Base-by-base conservation (phyloP, 2,797 vertebrate genomes). In the Chelon labrosus region DNA sequence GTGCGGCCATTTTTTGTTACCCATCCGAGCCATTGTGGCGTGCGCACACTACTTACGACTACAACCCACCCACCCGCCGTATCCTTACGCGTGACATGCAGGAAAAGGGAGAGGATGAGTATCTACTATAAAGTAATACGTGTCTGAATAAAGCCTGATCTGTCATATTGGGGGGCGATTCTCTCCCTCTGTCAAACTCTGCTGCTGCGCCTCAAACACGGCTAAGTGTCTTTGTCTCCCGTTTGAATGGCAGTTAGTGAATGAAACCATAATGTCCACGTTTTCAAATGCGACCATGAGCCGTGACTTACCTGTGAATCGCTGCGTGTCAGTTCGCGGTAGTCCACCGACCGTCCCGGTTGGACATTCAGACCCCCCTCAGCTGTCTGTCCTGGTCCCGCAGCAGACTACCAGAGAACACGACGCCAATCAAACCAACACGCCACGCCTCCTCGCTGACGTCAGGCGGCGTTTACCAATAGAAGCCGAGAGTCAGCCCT, bases 1-100 rank as follows among this genome's bases (percentile, higher is more conserved):
- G 85, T 92, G 91, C 92, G 92, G 93, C 93, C 92, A 93, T 95
- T 92, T 94, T 89, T 90, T 89, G 84, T 91, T 88, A 76, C 75
- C 77, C 87, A 88, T 91, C 81, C 75, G 73, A 79, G 86, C 82
- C 74, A 83, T 84, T 78, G 85, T 88, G 76, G 79, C 58, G 82
- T 60, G 82, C 64, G 78, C 76, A 50, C 84, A 77, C 76, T 46
- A 35, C 31, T 62, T 68, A 69, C 12, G 55, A 69, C 70, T 67
- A 53, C 70, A 57, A 61, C 64, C 73, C 63, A 61, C 64, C 73
- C 63, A 59, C 49, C 64, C 64, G 59, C 65, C 2, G 56, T 55
- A 35, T 65, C 49, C 70, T 49, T 67, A 69, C 78, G 57, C 42
- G 3, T 53, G 55, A 66, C 14, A 41, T 3, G 39, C 64, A 35